Percentiles rank a stretch among this genome's conserved stretches.
Conservation (phyloP, 1,140 invertebrate species). For the Temnothorax longispinosus region DNA sequence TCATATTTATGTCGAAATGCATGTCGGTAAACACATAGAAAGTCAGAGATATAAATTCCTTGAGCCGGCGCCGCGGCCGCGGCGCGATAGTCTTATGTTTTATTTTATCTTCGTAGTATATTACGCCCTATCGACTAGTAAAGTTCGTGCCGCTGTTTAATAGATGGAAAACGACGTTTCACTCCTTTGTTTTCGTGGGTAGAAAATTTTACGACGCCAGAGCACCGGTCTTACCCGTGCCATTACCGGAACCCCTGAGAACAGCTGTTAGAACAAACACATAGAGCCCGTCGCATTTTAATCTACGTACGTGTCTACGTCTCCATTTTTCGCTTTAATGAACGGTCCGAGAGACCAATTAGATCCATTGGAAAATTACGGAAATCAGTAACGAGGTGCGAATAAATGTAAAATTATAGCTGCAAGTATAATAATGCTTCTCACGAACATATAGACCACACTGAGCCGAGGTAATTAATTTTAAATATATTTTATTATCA, state of each 20-base stretch:
- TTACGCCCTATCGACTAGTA: background rate
- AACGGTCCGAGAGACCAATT: background rate
- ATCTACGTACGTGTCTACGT: constrained; percentile 7
- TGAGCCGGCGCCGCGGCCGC: background rate
- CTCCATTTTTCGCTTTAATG: constrained; percentile 18
- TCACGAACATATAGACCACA: background rate
- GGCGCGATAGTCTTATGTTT: constrained; percentile 11
- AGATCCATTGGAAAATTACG: constrained; percentile 13
- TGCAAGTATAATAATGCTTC: constrained; percentile 6
- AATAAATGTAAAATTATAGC: constrained; percentile 4
- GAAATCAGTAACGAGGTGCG: constrained; percentile 6
- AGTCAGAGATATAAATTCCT: background rate
- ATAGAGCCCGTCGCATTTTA: constrained; percentile 13
- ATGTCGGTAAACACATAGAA: background rate
- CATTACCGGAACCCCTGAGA: constrained; percentile 14
- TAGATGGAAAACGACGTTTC: background rate
- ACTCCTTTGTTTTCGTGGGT: constrained; percentile 6
- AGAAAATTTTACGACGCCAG: constrained; percentile 8
- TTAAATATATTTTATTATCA: background rate
- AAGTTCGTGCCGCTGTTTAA: background rate
- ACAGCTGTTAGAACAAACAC: constrained; percentile 30
- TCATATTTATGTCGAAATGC: background rate
- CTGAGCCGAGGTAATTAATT: background rate
- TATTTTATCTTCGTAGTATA: constrained; percentile 19
- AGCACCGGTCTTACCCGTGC: background rate